Percentiles rank a stretch among this genome's conserved stretches.
Conservation (phyloP, 2,797 vertebrate genomes). For the Falco rusticolus region DNA sequence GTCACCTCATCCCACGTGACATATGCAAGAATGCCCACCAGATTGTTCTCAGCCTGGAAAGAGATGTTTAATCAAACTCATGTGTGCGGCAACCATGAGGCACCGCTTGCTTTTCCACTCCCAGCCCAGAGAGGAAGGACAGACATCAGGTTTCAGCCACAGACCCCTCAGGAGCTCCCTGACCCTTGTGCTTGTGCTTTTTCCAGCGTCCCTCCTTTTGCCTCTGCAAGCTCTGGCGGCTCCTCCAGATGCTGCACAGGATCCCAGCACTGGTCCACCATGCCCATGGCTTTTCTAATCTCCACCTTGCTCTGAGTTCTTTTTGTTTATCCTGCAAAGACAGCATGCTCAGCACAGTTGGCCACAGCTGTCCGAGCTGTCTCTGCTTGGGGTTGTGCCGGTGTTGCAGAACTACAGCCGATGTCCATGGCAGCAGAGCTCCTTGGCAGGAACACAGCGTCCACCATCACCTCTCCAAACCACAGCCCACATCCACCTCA, state of each 20-base stretch:
- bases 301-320: neutral
- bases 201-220: neutral
- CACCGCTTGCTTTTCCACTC: neutral
- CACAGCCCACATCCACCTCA: neutral
- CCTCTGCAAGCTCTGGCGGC: neutral
- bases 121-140: neutral
- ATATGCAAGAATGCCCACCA: neutral
- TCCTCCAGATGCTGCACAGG: neutral
- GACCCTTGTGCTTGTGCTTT: neutral
- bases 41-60: neutral
- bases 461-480: neutral
- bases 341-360: neutral
- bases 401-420: neutral
- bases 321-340: neutral
- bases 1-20: neutral
- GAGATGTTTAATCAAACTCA: neutral
- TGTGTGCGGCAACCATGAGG: neutral
- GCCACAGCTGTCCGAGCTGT: neutral
- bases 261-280: neutral
- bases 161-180: neutral
- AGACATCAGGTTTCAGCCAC: neutral
- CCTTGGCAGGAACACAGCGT: neutral
- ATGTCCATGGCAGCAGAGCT: neutral
- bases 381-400: neutral
- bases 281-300: neutral